These are phyloP conservation scores for Limnothrissa miodon DNA, from an alignment of 2,113 vertebrate genomes.

Conservation along the genomic window DNA sequence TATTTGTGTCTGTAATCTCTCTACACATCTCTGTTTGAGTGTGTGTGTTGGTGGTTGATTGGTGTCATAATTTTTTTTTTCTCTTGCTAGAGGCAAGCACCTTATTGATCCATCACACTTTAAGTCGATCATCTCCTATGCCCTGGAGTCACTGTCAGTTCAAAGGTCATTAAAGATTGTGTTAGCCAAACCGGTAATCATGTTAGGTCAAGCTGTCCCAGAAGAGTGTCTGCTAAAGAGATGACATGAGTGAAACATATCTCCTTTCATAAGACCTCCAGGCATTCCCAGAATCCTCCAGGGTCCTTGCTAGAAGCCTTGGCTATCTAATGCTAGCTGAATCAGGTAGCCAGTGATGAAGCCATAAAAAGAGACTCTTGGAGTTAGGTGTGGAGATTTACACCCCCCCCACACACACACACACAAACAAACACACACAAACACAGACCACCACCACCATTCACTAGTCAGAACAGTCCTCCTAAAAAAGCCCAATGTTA, in stretches of 20 bases:
- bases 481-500: too few relatives aligned
- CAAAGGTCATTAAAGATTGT: conserved; percentile 17
- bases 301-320: neutral
- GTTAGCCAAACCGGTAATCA: conserved; percentile 3
- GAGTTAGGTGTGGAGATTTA: neutral
- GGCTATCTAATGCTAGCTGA: neutral
- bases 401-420: too few relatives aligned
- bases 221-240: neutral
- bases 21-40: neutral
- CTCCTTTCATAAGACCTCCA: neutral
- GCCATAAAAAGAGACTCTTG: neutral
- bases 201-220: neutral
- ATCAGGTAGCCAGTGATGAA: neutral
- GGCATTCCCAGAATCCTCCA: neutral
- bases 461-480: too few relatives aligned
- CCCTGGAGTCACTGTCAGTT: neutral
- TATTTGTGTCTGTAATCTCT: neutral
- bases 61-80: neutral
- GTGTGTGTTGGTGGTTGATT: neutral
- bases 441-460: too few relatives aligned
- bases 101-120: conserved; percentile 7
- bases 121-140: neutral
- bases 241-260: conserved; percentile 16
- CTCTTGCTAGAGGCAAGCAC: neutral
- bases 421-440: too few relatives aligned